phyloP scores from a whole-genome alignment of 2,888 invertebrate species.

The Imbricaverruca yamaguchii region DNA sequence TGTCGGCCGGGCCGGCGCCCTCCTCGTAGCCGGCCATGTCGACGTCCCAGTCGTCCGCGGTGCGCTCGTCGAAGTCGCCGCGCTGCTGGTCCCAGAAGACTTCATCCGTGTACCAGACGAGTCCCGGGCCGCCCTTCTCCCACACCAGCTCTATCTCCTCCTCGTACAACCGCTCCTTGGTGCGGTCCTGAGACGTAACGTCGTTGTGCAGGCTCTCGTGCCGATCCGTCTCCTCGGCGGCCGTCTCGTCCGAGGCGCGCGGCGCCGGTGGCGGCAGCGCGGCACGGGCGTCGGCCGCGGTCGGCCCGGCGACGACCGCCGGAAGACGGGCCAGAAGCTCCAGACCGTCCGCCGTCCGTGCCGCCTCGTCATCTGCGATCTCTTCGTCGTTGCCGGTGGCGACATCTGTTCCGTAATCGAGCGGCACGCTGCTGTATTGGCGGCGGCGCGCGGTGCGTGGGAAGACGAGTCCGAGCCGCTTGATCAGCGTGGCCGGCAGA shows the following conservation, averaged over 20 bases:
- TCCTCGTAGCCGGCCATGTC: conserved; percentile 49
- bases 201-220: conserved; percentile 48
- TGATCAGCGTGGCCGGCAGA: conserved; percentile 42
- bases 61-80: conserved; percentile 49
- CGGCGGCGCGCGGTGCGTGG: conserved; percentile 37
- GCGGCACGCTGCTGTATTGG: conserved; percentile 44
- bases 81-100: conserved; percentile 48
- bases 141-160: conserved; percentile 44
- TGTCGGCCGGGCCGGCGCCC: conserved; percentile 37
- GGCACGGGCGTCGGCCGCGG: neutral
- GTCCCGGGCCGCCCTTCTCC: conserved; percentile 53
- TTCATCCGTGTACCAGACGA: conserved; percentile 52
- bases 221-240: conserved; percentile 50
- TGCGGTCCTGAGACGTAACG: conserved; percentile 43
- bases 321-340: neutral
- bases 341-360: neutral
- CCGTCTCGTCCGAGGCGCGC: conserved; percentile 40
- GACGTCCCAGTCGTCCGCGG: conserved; percentile 52
- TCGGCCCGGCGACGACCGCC: neutral
- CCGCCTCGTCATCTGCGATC: neutral
- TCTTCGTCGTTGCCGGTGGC: neutral
- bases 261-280: neutral
- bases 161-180: conserved; percentile 46
- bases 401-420: conserved; percentile 38
- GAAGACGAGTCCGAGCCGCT: conserved; percentile 40